Base-by-base conservation (phyloP, 2,797 vertebrate genomes). In the Sebastes itinus region DNA sequence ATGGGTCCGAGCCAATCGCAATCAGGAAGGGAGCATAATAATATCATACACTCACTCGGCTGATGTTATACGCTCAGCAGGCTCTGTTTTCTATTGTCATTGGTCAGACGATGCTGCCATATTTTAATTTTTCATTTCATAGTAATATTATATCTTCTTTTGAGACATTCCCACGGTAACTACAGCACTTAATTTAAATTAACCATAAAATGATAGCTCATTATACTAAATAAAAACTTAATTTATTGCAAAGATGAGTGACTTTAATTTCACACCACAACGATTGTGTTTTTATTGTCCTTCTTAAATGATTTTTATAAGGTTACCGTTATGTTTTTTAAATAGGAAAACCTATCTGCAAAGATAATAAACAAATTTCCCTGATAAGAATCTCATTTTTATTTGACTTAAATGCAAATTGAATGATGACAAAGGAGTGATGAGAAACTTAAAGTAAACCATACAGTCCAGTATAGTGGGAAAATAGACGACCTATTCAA, bases 21-120 rank as follows among this genome's bases (percentile, higher is more conserved):
- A 92, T 93, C 87, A 94, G 77, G 78, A 84, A 42, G 72, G 79
- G 79, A 79, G 54, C 27, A 75, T 46, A 68, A 86, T 78, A 72
- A 84, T 89, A 84, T 87, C 75, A 85, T 74, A 72, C 65, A 42
- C 54, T 79, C 63, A 64, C 63, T 38, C 10, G 61, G 72, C 56
- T 85, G 77, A 87, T 72, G 79, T 85, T 82, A 76, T 61, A 64
- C 11, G 30, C 30, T 56, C 35, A 27, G 62, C 35, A 27, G 54
- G 56, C 56, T 79, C 49, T 75, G 75, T 60, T 82, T 73, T 84
- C 55, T 81, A 70, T n/a, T 49, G 49, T 81, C 67, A 72, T 23
- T 68, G 67, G 20, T 84, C 66, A 67, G 59, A 85, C 75, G 33
- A 75, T 58, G 18, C 16, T 74, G 59, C 60, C 59, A 75, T 67